Percentiles rank a stretch among this genome's conserved stretches.
These are phyloP conservation scores for Diabrotica virgifera DNA, from an alignment of 1,140 invertebrate genomes.

Conservation along the genomic window DNA sequence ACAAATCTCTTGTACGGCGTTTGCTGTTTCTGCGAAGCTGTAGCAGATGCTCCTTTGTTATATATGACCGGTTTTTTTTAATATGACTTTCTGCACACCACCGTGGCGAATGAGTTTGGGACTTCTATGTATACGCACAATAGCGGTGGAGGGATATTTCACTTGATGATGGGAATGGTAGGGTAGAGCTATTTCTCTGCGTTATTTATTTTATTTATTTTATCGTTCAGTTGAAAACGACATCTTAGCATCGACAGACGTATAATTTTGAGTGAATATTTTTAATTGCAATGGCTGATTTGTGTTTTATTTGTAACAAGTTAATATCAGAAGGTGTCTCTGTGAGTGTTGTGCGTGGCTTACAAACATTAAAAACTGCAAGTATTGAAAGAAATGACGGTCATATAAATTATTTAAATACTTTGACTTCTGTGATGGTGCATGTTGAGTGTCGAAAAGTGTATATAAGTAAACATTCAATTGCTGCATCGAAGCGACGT, in stretches of 20 bases:
- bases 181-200: no score
- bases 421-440: conserved; percentile 44
- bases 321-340: conserved; percentile 40
- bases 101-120: no score
- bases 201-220: neutral
- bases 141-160: no score
- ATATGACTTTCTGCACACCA: no score
- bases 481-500: conserved; percentile 39
- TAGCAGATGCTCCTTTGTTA: no score
- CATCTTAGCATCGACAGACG: conserved; percentile 25
- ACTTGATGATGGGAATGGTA: no score
- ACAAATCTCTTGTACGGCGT: no score
- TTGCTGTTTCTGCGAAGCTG: no score
- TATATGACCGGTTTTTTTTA: no score
- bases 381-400: conserved; percentile 45
- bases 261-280: conserved; percentile 42
- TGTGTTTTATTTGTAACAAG: conserved; percentile 44
- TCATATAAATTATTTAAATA: conserved; percentile 44
- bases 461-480: conserved; percentile 41
- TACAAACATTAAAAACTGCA: conserved; percentile 46
- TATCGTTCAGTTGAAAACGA: conserved; percentile 14
- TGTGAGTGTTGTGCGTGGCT: conserved; percentile 40
- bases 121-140: no score
- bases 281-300: conserved; percentile 41
- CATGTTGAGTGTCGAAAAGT: conserved; percentile 40